Base-by-base conservation (phyloP, 2,888 invertebrate species). In the Archips xylosteana region DNA sequence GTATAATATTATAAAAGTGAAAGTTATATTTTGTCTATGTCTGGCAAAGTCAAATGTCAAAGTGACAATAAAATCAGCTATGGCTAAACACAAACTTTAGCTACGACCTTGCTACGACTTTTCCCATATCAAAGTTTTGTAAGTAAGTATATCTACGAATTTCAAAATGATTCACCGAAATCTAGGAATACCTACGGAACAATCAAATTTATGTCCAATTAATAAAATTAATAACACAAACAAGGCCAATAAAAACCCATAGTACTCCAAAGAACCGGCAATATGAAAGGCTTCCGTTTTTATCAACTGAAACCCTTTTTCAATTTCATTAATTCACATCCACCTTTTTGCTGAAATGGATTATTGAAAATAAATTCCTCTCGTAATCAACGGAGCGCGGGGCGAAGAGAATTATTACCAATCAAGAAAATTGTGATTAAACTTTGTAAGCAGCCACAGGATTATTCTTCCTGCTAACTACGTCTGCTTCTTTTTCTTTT, bases 321-420 rank as follows among this genome's bases (percentile, higher is more conserved):
- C 34, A 66, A 66, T 66, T 71, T 51, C 60, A 66, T 66, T 65
- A 54, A 51, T 32, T 32, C 57, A 2, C 32, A 3, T 57, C 36
- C 23, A n/a, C 13, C 23, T 42, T 65, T 60, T 45, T 60, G 32
- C 54, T 60, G 51, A 13, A 54, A 51, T 59, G 59, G 70, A 71
- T 71, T 65, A 71, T 60, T 65, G 59, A 65, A 71, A 49, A 64
- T 32, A 36, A 59, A 70, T 63, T 23, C 61, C 32, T 60, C 61
- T 6, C 23, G 57, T 34, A 64, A 66, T 61, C 65, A 64, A 39
- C 49, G 42, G 36, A 57, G 6, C 23, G 3, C 47, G 39, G 49
- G 57, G 51, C n/a, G 51, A 42, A 34, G n/a, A 34, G 49, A 36
- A 49, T 61, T 36, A 42, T 54, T 47, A 62, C 23, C 45, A 61